phyloP scores from a whole-genome alignment of 2,888 invertebrate genomes.

The Philonicus albiceps region DNA sequence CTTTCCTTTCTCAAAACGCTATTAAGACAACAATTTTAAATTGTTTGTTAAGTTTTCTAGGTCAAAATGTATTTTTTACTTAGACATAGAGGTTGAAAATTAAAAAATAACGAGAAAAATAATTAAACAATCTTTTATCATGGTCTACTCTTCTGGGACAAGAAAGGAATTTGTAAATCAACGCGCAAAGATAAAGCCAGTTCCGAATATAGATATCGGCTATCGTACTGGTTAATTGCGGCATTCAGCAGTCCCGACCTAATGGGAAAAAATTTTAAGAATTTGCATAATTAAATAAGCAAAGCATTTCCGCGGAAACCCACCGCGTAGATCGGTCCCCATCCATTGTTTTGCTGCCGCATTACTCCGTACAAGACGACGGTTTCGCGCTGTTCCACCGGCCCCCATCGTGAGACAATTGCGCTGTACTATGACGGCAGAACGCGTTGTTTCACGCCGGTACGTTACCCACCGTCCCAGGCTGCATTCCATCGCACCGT shows the following conservation, averaged over 20 bases:
- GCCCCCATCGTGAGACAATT: neutral
- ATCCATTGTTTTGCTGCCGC: neutral
- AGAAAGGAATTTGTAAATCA: neutral
- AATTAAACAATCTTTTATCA: neutral
- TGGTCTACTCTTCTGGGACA: neutral
- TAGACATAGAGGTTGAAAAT: too few relatives aligned
- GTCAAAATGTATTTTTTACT: too few relatives aligned
- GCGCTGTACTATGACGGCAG: neutral
- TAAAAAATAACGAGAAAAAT: too few relatives aligned
- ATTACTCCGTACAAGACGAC: neutral
- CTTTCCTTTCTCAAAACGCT: too few relatives aligned
- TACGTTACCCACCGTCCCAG: too few relatives aligned
- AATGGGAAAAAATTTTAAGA: neutral
- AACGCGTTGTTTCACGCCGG: neutral
- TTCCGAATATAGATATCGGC: neutral
- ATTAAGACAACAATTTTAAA: too few relatives aligned
- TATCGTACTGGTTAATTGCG: neutral
- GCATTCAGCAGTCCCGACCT: neutral
- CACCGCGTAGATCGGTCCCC: neutral
- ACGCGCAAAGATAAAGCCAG: neutral
- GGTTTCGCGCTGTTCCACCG: neutral
- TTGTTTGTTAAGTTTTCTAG: too few relatives aligned
- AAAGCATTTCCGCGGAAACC: neutral
- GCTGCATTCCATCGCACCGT: neutral
- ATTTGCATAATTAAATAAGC: conserved; percentile 26